Percentiles rank a stretch among this genome's conserved stretches.
These are phyloP conservation scores for Oophaga pumilio DNA, from an alignment of 2,113 vertebrate species.

Conservation along the genomic window DNA sequence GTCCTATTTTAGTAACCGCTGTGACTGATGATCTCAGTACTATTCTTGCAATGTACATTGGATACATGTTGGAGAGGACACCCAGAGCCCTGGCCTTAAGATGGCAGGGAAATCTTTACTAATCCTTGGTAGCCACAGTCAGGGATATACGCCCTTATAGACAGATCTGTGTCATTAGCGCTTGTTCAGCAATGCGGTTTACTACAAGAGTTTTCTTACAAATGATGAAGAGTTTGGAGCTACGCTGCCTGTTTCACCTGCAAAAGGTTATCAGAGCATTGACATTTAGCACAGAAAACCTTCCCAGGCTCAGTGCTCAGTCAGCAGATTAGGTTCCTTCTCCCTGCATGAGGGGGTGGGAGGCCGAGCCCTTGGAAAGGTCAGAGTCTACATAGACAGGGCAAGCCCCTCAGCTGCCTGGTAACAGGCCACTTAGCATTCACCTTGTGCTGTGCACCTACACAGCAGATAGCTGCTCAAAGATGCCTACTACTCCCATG, in stretches of 20 bases:
- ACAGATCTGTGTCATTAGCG: slow-evolving; percentile 34
- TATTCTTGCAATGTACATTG: slow-evolving; percentile 51
- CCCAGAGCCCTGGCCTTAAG: background rate
- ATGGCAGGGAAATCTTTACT: slow-evolving; percentile 10
- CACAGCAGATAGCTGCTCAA: background rate
- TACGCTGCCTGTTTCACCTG: background rate
- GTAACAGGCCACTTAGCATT: background rate
- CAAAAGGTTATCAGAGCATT: slow-evolving; percentile 48
- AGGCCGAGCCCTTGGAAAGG: slow-evolving; percentile 62
- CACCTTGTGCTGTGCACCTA: background rate
- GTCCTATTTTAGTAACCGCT: slow-evolving; percentile 47
- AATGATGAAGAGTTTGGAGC: background rate
- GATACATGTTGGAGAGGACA: slow-evolving; percentile 31
- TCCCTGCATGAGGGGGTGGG: slow-evolving; percentile 42
- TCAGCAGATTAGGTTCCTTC: slow-evolving; percentile 68
- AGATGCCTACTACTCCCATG: background rate
- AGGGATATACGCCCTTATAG: background rate
- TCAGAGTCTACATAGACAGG: slow-evolving; percentile 56
- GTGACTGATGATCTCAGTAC: slow-evolving; percentile 39
- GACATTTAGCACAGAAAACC: slow-evolving; percentile 62
- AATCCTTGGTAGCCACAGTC: background rate
- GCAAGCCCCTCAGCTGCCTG: background rate
- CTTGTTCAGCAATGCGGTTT: slow-evolving; percentile 58
- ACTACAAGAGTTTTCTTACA: background rate
- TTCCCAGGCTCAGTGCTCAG: slow-evolving; percentile 53